These are phyloP conservation scores for Achlya flavicornis DNA, from an alignment of 2,888 invertebrate genomes.

Conservation along the genomic window DNA sequence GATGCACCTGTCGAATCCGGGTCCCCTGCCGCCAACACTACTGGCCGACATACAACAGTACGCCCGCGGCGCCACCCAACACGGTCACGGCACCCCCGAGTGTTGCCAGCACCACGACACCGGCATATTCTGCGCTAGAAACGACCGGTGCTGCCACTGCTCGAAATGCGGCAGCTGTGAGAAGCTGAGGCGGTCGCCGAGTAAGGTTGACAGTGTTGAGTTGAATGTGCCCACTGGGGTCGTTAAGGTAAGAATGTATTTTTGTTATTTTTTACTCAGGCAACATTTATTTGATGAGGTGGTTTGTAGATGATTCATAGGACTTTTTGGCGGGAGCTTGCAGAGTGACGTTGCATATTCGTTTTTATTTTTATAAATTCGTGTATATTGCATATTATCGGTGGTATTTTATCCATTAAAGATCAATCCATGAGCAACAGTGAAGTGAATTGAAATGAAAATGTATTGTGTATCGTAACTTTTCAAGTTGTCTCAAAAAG, in stretches of 20 bases:
- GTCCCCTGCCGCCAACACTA: constrained; percentile 86
- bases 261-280: neutral
- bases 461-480: no score
- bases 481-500: no score
- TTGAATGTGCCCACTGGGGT: constrained; percentile 35
- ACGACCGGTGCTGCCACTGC: constrained; percentile 11
- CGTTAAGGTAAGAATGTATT: constrained; percentile 39
- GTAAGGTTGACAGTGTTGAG: constrained; percentile 42
- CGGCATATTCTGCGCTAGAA: neutral
- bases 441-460: no score
- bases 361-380: no score
- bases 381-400: no score
- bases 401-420: no score
- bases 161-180: constrained; percentile 24
- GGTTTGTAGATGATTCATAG: no score
- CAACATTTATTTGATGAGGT: no score
- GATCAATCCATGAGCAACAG: no score
- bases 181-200: constrained; percentile 36
- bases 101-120: constrained; percentile 27
- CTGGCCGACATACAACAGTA: constrained; percentile 91
- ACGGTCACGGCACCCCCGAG: constrained; percentile 80
- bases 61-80: constrained; percentile 71
- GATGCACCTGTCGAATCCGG: constrained; percentile 87
- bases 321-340: no score
- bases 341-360: no score